Conservation (phyloP, 2,113 vertebrate genomes). For the Xyliphius kryptos region DNA sequence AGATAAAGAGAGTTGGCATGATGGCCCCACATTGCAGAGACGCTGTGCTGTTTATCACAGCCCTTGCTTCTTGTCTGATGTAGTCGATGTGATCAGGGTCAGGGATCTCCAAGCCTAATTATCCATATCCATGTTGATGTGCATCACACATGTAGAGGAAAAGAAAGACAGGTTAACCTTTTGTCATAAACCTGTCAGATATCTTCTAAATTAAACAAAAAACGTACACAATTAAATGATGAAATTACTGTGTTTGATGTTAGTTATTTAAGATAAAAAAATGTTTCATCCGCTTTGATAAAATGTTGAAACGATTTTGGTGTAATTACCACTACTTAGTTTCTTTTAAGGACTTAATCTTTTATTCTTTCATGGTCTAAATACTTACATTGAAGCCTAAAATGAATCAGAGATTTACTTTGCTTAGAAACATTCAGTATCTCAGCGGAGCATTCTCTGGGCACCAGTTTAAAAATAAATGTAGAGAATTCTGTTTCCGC, state of each 20-base stretch:
- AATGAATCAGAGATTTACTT: too few relatives aligned
- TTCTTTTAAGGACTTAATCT: conserved; percentile 12
- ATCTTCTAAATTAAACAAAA: too few relatives aligned
- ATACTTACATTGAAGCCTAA: too few relatives aligned
- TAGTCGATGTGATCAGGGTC: conserved; percentile 55
- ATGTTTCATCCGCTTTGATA: conserved; percentile 8
- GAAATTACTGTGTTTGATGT: conserved; percentile 11
- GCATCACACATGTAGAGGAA: conserved; percentile 5
- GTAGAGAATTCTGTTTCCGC: too few relatives aligned
- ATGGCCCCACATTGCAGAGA: conserved; percentile 64
- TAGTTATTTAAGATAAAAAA: conserved; percentile 1
- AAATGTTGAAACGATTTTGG: conserved; percentile 3
- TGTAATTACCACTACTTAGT: conserved; percentile 7
- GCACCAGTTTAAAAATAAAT: too few relatives aligned
- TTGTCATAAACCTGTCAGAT: too few relatives aligned
- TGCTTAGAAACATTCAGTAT: too few relatives aligned
- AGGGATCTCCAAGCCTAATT: conserved; percentile 61
- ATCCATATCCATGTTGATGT: conserved; percentile 3
- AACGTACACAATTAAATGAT: not conserved
- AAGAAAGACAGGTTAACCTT: too few relatives aligned
- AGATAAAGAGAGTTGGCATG: conserved; percentile 65
- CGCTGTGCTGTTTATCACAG: conserved; percentile 58
- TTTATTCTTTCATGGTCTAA: too few relatives aligned
- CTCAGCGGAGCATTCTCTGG: too few relatives aligned
- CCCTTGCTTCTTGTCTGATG: conserved; percentile 54